Evolutionary conservation across 2,888 invertebrate species (phyloP), one percentile per base, ranked within the genome.

Genomic region (Yponomeuta sedellus): DNA sequence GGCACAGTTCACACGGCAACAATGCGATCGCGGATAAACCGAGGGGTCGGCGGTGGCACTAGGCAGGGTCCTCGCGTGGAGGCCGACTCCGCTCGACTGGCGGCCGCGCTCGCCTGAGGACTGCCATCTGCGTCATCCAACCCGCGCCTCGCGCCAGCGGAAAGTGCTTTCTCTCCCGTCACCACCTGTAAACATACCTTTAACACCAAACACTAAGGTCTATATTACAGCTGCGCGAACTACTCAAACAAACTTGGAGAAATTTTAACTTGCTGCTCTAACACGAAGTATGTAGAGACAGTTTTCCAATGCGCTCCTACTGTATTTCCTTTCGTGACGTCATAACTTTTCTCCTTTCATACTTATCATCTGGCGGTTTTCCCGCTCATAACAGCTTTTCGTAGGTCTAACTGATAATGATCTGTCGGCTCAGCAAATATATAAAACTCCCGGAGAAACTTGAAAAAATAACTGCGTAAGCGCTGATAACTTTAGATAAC

Each of bases 111-210:
- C 58, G 39, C 19, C 40, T 11, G 58, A 44, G 28, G 64, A 39
- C 66, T 61, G 63, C 44, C 40, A 85, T 85, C 89, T 91, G 85
- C 90, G 90, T 91, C 90, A 89, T 86, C 80, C 83, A 77, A 77
- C 76, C 77, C 76, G 73, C 69, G 73, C 68, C 16, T 16, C 83
- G 77, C 82, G 85, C 83, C 79, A 83, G 83, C 86, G 84, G 85
- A 89, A 88, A 86, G 89, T 88, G 86, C 90, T 91, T 91, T 91
- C 90, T 90, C 89, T 88, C 84, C 71, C 67, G 70, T 67, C 70
- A 66, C 66, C 68, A 66, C 68, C 67, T 68, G 77, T 70, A 84
- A 83, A 85, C 80, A 73, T 71, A 68, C 70, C 77, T 75, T 71
- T 86, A 84, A 73, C 69, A 44, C 79, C 70, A 67, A 66, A 70